phyloP scores from a whole-genome alignment of 2,797 vertebrate genomes.

The Pseudomugil tenellus region DNA sequence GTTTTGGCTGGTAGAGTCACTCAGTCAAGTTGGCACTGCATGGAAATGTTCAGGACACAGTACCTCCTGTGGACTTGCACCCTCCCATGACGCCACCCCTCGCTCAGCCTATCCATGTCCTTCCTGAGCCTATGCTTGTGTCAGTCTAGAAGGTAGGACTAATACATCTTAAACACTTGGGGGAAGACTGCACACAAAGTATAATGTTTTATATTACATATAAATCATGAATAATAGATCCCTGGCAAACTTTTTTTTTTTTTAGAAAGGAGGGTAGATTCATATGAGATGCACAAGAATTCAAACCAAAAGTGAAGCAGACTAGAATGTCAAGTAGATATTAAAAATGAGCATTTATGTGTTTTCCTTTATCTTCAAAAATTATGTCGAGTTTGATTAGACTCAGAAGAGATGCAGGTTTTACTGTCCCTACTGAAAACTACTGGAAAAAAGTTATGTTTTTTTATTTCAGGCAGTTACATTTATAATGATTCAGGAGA shows the following conservation, averaged over 20 bases:
- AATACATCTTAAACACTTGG: background rate
- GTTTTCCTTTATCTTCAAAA: background rate
- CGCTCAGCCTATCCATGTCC: constrained; percentile 51
- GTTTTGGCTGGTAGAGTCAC: constrained; percentile 68
- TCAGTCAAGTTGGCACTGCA: constrained; percentile 62
- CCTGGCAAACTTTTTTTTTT: background rate
- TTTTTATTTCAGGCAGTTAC: no score
- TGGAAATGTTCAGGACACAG: constrained; percentile 59
- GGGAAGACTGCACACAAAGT: background rate
- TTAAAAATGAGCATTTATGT: background rate
- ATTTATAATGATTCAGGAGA: no score
- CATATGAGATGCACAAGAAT: background rate
- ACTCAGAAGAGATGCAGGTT: background rate
- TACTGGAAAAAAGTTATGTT: no score
- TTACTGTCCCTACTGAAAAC: background rate
- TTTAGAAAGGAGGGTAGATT: background rate
- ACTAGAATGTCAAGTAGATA: background rate
- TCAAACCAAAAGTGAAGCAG: background rate
- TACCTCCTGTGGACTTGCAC: constrained; percentile 60
- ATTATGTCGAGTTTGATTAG: background rate
- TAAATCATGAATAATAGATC: background rate
- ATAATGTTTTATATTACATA: background rate
- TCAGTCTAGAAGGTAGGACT: constrained; percentile 13
- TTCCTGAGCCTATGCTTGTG: constrained; percentile 6
- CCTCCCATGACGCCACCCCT: constrained; percentile 49